Conservation (phyloP, 2,888 invertebrate genomes). For the Mycalesis mineus region DNA sequence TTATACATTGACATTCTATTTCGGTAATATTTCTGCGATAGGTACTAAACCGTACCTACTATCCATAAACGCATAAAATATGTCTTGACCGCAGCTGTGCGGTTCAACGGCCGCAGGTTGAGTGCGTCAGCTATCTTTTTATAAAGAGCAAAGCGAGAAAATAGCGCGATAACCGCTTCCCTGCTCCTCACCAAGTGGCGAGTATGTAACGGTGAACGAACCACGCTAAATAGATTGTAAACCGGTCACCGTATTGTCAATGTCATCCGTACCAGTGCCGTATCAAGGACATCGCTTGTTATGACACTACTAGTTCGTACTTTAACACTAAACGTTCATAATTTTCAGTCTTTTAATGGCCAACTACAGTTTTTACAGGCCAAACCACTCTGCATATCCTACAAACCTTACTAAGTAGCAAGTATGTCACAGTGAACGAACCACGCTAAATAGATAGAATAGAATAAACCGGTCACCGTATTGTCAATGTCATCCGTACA, state of each 20-base stretch:
- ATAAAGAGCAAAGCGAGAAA: constrained; percentile 73
- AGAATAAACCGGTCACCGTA: constrained; percentile 55
- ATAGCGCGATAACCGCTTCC: constrained; percentile 70
- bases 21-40: too few species aligned
- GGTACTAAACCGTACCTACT: not conserved
- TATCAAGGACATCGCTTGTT: too few species aligned
- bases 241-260: constrained; percentile 54
- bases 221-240: constrained; percentile 59
- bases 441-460: constrained; percentile 59
- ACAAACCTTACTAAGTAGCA: constrained; percentile 44
- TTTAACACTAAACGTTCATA: too few species aligned
- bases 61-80: constrained; percentile 41
- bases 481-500: constrained; percentile 42
- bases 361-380: too few species aligned
- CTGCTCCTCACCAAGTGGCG: constrained; percentile 48
- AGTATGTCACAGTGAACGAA: constrained; percentile 61
- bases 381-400: too few species aligned
- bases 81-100: constrained; percentile 47
- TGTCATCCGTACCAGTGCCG: constrained; percentile 31
- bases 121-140: constrained; percentile 71
- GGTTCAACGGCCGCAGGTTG: constrained; percentile 60
- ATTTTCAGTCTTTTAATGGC: too few species aligned
- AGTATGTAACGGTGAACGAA: constrained; percentile 62
- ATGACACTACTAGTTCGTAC: too few species aligned
- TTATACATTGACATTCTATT: too few species aligned